Conservation (phyloP, 2,113 vertebrate genomes). For the Phasianus colchicus region DNA sequence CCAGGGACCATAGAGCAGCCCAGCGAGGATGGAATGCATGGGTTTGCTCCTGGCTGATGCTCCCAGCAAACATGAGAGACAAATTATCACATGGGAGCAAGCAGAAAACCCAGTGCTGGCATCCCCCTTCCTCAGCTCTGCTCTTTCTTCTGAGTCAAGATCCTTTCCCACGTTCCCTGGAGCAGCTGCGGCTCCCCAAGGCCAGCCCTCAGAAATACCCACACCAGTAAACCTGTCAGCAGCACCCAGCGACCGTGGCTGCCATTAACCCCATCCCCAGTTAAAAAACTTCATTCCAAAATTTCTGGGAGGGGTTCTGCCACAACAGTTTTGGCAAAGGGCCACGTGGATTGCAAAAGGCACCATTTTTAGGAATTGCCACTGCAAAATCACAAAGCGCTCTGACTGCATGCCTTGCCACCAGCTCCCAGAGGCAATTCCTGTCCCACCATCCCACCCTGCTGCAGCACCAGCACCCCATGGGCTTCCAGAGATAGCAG, state of each 20-base stretch:
- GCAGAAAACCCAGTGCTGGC: too few species aligned
- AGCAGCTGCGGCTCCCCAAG: not conserved
- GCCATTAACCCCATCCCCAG: not conserved
- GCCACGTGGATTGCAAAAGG: slow-evolving; percentile 12
- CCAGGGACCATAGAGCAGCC: not conserved
- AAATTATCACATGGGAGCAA: not conserved
- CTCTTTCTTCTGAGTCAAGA: not conserved
- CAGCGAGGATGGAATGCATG: not conserved
- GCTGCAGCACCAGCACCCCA: not conserved
- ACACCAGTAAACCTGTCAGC: not conserved
- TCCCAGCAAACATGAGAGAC: not conserved
- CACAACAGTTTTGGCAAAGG: not conserved
- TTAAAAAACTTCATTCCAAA: slow-evolving; percentile 13
- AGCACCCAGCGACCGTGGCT: fast-evolving
- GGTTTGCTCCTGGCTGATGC: not conserved
- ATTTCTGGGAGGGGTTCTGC: not conserved
- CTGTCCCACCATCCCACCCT: not conserved
- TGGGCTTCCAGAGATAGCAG: too few species aligned
- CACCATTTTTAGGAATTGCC: slow-evolving; percentile 6
- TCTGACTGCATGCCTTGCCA: not conserved
- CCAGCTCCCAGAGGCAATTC: not conserved
- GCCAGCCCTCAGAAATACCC: not conserved
- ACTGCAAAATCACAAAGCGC: not conserved
- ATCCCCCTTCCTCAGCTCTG: not conserved
- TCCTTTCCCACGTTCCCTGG: not conserved